Evolutionary conservation across 2,797 vertebrate species (phyloP), one percentile per base, ranked within the genome.

Genomic region (Falco concolor): DNA sequence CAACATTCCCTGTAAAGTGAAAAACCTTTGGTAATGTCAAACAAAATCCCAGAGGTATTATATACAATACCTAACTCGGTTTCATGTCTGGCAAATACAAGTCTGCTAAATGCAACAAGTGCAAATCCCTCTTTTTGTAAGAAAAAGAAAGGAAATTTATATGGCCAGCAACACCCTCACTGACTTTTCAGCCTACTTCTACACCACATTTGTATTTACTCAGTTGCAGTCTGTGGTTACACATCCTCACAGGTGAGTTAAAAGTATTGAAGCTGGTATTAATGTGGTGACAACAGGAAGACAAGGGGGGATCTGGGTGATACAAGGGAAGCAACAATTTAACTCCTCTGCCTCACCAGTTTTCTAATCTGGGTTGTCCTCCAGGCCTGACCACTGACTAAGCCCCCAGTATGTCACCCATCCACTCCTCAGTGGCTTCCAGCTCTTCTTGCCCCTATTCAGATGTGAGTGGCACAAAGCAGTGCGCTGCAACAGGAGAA

Each of bases 1-100:
- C 90, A 80, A 28, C 72, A 60, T 87, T 87, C 84, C 49, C 87
- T 64, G 49, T 52, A 77, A 89, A 92, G 78, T 75, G 91, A 80
- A 95, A 94, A 94, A 72, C 56, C 68, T 87, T 92, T 72, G 22
- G 36, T 77, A 85, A 75, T 75, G 89, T 94, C 23, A 87, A 54
- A 94, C 77, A 93, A 87, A 93, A 87, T 90, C 84, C 81, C 81
- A 53, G 75, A 92, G 60, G 60, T 50, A 75, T 57, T 80, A 65
- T 36, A 85, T 81, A 91, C 75, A 87, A 80, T 36, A 83, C 72
- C 72, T 57, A 79, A 86, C 44, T 75, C 85, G 30, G 53, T 40
- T 85, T 56, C 45, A 22, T 2, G 17, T 67, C 9, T 12, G 84
- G 59, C 63, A 93, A 92, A 70, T 12, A 17, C 44, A 50, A 56